These are phyloP conservation scores for Odocoileus hemionus DNA, from an alignment of 2,113 vertebrate species.

Conservation along the genomic window DNA sequence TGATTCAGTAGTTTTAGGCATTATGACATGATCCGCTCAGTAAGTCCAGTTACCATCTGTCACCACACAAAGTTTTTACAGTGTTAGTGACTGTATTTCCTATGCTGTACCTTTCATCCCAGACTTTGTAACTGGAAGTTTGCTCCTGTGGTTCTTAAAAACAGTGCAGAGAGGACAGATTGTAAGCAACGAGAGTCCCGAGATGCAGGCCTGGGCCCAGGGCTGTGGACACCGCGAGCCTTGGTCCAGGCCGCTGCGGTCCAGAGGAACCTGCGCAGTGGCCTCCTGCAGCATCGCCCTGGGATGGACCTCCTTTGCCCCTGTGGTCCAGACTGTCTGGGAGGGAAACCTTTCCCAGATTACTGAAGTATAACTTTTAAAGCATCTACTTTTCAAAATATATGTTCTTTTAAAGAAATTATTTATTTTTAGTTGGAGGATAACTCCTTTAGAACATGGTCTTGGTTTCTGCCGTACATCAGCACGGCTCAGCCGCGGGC, in stretches of 20 bases:
- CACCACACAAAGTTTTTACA: neutral
- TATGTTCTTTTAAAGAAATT: neutral
- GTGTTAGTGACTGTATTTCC: neutral
- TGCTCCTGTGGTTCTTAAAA: neutral
- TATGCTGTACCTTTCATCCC: neutral
- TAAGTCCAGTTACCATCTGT: neutral
- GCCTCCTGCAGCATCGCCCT: fast-evolving
- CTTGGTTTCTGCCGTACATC: neutral
- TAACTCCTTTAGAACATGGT: neutral
- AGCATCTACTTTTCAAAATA: neutral
- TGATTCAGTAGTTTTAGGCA: too few species aligned
- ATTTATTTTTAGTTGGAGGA: neutral
- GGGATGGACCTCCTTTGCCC: neutral
- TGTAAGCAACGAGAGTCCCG: fast-evolving
- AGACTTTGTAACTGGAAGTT: neutral
- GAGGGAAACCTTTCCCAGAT: neutral
- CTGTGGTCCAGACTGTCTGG: neutral
- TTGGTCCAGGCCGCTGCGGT: neutral
- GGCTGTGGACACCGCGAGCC: fast-evolving
- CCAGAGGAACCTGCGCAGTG: fast-evolving
- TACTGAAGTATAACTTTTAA: neutral
- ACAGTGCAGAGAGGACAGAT: neutral
- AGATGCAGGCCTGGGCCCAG: too few species aligned
- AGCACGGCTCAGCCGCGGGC: neutral
- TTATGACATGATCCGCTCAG: neutral